Percentiles rank a stretch among this genome's conserved stretches.
These are phyloP conservation scores for Drosophila suzukii DNA, from an alignment of 1,140 invertebrate genomes.

Conservation along the genomic window DNA sequence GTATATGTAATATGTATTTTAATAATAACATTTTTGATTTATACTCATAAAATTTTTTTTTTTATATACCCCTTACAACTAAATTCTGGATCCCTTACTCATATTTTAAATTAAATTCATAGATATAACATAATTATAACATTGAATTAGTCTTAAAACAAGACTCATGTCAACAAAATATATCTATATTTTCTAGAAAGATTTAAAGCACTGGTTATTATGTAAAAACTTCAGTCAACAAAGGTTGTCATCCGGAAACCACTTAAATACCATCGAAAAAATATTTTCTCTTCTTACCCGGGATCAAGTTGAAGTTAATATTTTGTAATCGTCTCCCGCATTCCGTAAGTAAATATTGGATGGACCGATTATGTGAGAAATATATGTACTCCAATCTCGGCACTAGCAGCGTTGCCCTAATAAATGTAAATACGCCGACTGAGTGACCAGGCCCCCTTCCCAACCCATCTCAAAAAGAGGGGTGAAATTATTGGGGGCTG, in stretches of 20 bases:
- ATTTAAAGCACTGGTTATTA: background rate
- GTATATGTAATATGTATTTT: no score
- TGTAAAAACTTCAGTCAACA: background rate
- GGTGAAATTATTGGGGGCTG: slow-evolving; percentile 6
- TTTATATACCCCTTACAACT: no score
- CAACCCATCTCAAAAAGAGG: background rate
- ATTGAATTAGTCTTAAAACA: no score
- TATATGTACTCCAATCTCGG: slow-evolving; percentile 23
- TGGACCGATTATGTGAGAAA: slow-evolving; percentile 48
- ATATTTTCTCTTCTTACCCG: background rate
- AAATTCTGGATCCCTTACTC: no score
- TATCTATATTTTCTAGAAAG: no score
- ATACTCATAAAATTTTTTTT: no score
- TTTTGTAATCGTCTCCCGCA: background rate
- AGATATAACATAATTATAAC: no score
- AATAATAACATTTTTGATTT: no score
- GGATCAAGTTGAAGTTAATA: slow-evolving; percentile 1
- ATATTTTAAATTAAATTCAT: no score
- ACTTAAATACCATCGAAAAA: background rate
- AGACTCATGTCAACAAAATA: no score
- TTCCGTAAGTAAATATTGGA: slow-evolving; percentile 41
- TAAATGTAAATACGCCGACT: slow-evolving; percentile 68
- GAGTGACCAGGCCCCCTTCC: slow-evolving; percentile 44
- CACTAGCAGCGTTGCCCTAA: slow-evolving; percentile 26
- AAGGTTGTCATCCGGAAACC: background rate